These are phyloP conservation scores for Trachelus iudaicus DNA, from an alignment of 2,888 invertebrate species.

Conservation along the genomic window DNA sequence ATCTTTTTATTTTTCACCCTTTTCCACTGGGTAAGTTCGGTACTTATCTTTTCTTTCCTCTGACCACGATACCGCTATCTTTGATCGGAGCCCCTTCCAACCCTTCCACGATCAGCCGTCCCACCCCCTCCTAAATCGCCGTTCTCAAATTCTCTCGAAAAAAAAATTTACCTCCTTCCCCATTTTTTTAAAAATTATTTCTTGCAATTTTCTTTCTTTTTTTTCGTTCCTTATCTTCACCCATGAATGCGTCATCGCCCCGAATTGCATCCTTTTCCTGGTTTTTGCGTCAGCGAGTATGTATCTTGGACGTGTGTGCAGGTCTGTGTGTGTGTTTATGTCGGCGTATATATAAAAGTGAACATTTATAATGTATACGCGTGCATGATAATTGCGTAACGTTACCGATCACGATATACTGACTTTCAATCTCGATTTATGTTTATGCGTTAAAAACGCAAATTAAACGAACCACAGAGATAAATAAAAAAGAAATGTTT, in stretches of 20 bases:
- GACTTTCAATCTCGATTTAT: no score
- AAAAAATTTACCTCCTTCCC: neutral
- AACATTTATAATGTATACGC: neutral
- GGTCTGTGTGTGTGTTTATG: neutral
- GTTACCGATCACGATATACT: neutral
- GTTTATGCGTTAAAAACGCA: neutral
- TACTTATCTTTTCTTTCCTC: neutral
- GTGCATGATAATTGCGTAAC: neutral
- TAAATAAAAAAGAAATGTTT: neutral
- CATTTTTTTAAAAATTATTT: constrained; percentile 10
- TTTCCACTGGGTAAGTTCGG: neutral
- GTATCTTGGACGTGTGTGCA: neutral
- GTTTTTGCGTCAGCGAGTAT: neutral
- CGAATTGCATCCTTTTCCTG: constrained; percentile 1
- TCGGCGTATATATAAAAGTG: neutral
- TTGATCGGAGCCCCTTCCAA: neutral
- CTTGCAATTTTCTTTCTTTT: constrained; percentile 3
- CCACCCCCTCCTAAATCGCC: neutral
- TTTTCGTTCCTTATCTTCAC: neutral
- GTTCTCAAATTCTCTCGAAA: neutral
- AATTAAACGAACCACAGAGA: neutral
- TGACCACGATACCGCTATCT: neutral
- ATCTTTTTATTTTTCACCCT: neutral
- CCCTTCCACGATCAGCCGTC: no score
- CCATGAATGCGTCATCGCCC: constrained; percentile 13